These are phyloP conservation scores for Holothuria glaberrima DNA, from an alignment of 35 echinoderm and acorn worm species.

Conservation along the genomic window DNA sequence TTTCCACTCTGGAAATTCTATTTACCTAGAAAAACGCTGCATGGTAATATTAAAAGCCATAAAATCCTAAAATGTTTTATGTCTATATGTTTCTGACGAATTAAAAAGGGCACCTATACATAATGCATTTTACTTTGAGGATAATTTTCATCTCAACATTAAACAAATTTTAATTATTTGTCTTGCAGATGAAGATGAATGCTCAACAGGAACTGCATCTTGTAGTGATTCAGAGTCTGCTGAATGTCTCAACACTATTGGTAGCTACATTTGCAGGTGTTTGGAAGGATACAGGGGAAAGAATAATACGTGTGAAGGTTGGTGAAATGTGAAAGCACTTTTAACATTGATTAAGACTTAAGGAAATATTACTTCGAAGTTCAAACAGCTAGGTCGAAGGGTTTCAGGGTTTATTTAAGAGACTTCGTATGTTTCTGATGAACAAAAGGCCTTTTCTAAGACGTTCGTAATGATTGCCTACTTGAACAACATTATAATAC, in stretches of 20 bases:
- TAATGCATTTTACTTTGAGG: no score
- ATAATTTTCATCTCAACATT: no score
- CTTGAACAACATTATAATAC: no score
- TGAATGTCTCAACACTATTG: constrained; percentile 57
- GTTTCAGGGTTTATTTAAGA: background rate
- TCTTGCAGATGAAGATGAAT: constrained; percentile 63
- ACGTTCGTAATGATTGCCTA: no score
- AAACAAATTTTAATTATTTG: background rate
- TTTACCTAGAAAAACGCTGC: no score
- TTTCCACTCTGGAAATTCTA: no score
- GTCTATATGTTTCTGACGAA: no score
- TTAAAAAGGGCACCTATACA: no score
- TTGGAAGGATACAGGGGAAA: constrained; percentile 33
- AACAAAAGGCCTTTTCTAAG: no score
- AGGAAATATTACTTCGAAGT: background rate
- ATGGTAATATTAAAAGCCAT: no score
- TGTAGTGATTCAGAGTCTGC: background rate
- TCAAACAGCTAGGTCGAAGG: background rate
- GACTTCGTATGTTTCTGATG: no score
- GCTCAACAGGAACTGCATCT: constrained; percentile 12
- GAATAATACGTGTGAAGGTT: constrained; percentile 23
- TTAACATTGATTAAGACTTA: background rate
- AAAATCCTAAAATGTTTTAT: no score
- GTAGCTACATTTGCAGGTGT: constrained; percentile 71
- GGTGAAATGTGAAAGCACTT: background rate